Evolutionary conservation across 2,888 invertebrate species (phyloP).

Genomic region (Caenorhabditis angaria): DNA sequence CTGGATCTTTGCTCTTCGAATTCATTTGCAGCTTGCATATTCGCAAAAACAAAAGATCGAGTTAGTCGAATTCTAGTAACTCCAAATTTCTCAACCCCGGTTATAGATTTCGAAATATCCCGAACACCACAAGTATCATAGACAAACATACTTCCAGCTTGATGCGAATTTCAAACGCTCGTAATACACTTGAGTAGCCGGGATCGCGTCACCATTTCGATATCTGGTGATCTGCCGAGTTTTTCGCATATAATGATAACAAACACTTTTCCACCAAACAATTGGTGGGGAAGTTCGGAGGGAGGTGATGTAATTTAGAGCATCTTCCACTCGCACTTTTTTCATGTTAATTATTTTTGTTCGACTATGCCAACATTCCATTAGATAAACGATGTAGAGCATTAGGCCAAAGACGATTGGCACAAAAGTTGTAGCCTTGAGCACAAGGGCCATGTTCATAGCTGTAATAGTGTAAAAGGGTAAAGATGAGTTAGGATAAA

Average conservation of each 20-base stretch:
- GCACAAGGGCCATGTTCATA: constrained; percentile 79
- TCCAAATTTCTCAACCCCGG: constrained; percentile 39
- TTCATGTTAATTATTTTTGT: constrained; percentile 79
- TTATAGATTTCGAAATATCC: constrained; percentile 50
- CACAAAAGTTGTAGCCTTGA: constrained; percentile 84
- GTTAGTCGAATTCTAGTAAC: constrained; percentile 45
- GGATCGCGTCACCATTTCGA: constrained; percentile 84
- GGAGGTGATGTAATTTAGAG: constrained; percentile 79
- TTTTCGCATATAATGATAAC: constrained; percentile 84
- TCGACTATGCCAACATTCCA: constrained; percentile 85
- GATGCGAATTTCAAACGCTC: constrained; percentile 84
- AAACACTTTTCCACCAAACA: constrained; percentile 88
- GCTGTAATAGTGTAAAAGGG: constrained; percentile 25
- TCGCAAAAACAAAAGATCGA: constrained; percentile 81
- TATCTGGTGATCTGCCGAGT: constrained; percentile 80
- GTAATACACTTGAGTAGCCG: constrained; percentile 84
- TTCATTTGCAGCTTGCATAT: constrained; percentile 79
- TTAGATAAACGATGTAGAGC: constrained; percentile 83
- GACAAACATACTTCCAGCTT: constrained; percentile 82
- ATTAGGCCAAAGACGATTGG: constrained; percentile 84
- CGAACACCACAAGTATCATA: constrained; percentile 80
- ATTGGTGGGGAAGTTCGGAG: constrained; percentile 81
- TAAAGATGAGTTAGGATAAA: not conserved
- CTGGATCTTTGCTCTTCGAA: constrained; percentile 84
- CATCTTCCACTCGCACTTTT: constrained; percentile 78